phyloP scores from a whole-genome alignment of 2,113 vertebrate species.

The Clarias magur region DNA sequence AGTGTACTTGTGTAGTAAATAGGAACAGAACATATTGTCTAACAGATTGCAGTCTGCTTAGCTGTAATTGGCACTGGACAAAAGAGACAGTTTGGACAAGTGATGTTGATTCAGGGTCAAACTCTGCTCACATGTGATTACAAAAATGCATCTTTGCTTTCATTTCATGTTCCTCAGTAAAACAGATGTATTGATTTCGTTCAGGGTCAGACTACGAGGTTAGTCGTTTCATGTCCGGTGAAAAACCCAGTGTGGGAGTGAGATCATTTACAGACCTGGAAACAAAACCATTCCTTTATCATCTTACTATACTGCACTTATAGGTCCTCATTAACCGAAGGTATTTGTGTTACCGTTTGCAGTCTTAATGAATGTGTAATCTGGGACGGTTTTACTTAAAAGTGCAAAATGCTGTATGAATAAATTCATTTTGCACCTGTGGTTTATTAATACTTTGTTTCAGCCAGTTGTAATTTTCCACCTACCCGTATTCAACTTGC shows the following conservation, averaged over 20 bases:
- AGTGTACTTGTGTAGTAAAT: slow-evolving; percentile 71
- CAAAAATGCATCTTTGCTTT: slow-evolving; percentile 34
- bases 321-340: not conserved
- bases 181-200: slow-evolving; percentile 21
- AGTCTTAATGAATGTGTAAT: not conserved
- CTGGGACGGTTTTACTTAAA: not conserved
- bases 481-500: not conserved
- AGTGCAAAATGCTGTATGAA: not conserved
- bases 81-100: slow-evolving; percentile 56
- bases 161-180: not conserved
- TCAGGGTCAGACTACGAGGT: slow-evolving; percentile 16
- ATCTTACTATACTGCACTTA: not conserved
- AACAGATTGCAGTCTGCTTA: slow-evolving; percentile 73
- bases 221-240: not conserved
- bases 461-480: not conserved
- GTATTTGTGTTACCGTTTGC: not conserved
- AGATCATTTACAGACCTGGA: not conserved
- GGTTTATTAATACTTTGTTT: not conserved
- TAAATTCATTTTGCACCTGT: not conserved
- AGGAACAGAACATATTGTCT: slow-evolving; percentile 72
- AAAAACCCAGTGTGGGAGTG: not conserved
- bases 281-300: not conserved
- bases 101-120: slow-evolving; percentile 42
- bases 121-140: slow-evolving; percentile 44
- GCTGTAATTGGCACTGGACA: slow-evolving; percentile 69